phyloP scores from a whole-genome alignment of 2,113 vertebrate species.

The Crotalus tigris region DNA sequence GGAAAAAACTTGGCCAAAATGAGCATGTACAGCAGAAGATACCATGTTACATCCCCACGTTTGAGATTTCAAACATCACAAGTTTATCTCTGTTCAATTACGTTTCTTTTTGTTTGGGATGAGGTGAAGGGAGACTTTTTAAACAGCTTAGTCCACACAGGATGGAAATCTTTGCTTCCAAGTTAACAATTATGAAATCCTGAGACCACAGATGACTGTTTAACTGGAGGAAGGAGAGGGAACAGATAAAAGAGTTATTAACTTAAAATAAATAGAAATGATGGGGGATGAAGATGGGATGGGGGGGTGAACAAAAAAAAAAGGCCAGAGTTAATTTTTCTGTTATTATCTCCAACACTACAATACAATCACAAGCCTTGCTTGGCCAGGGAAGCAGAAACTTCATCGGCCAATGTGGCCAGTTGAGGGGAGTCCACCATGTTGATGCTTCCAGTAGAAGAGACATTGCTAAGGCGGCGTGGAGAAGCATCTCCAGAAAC shows the following conservation, averaged over 20 bases:
- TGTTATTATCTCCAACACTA: conserved; percentile 43
- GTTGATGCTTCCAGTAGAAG: conserved; percentile 95
- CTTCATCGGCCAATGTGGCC: conserved; percentile 93
- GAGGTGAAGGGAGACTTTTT: conserved; percentile 22
- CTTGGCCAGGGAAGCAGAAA: conserved; percentile 95
- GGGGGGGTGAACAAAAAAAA: conserved; percentile 59
- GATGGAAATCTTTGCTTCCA: conserved; percentile 58
- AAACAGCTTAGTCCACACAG: conserved; percentile 44
- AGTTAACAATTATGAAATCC: conserved; percentile 68
- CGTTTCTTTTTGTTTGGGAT: conserved; percentile 10
- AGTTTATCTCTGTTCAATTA: conserved; percentile 7
- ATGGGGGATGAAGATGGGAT: conserved; percentile 59
- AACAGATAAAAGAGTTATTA: conserved; percentile 63
- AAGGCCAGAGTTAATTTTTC: conserved; percentile 74
- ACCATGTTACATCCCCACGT: not conserved
- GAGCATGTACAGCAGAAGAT: not conserved
- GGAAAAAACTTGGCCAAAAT: not conserved
- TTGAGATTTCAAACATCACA: conserved; percentile 11
- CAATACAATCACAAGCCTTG: conserved; percentile 92
- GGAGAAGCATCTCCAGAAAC: conserved; percentile 88
- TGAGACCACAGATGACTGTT: conserved; percentile 63
- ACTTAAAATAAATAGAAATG: conserved; percentile 18
- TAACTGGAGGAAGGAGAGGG: not conserved
- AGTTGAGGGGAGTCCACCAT: conserved; percentile 94
- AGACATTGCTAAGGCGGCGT: conserved; percentile 92